Base-by-base conservation (phyloP, 2,797 vertebrate species). In the Lepilemur septentrionalis region DNA sequence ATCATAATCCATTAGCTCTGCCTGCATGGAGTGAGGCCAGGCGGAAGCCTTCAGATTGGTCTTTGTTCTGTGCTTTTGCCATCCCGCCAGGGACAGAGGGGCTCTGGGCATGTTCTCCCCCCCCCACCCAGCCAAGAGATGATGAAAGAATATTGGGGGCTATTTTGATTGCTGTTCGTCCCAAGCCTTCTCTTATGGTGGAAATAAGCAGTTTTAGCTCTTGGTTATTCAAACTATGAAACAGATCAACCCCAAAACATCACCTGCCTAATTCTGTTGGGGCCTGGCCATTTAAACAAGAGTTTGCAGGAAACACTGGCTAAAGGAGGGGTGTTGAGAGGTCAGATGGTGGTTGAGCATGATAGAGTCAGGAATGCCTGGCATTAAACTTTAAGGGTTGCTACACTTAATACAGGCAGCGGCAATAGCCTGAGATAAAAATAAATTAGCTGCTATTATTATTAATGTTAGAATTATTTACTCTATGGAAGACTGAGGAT, bases 1-100 rank as follows among this genome's bases (percentile, higher is more conserved):
- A 96, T 97, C 96, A 97, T 97, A 97, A 97, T 96, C 96, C 94
- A 97, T 98, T 97, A 97, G 95, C 97, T 97, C 91, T 97, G 97
- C 95, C 86, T 96, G 94, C 35, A 18, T 97, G 93, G 96, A 97
- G 96, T 72, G 96, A 97, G 96, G 91, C 96, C 95, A 93, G 93
- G 91, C 67, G 0, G 93, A 92, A 95, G 59, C 93, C 28, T 95
- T 95, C 95, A 96, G 75, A 93, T 88, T 89, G 83, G 89, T 94
- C 96, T 97, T 98, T 98, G 97, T 97, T 97, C 94, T 96, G 79
- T 63, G 79, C 50, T 55, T 96, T 93, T 65, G 75, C 94, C 38
- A 61, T 91, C 86, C 61, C 38, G 79, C 91, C 80, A 88, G 97
- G 79, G 80, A 82, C 78, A n/a, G 82, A 94, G 93, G 89, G 52